phyloP scores from a whole-genome alignment of 2,888 invertebrate genomes.

The Leucoma salicis region DNA sequence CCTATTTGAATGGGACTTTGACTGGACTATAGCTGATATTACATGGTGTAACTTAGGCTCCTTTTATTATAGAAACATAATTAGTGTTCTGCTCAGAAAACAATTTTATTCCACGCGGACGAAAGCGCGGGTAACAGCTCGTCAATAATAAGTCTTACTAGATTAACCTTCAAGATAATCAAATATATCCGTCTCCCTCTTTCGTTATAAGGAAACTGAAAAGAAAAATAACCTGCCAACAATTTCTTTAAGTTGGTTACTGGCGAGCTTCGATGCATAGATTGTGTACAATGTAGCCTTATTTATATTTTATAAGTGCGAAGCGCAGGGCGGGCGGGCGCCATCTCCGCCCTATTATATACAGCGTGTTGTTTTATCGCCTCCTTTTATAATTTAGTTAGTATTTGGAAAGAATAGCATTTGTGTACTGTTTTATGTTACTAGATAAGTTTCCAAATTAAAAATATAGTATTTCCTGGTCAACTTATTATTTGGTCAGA shows the following conservation, averaged over 20 bases:
- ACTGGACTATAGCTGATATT: too few relatives aligned
- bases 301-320: conserved; percentile 59
- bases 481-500: too few relatives aligned
- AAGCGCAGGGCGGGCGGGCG: conserved; percentile 49
- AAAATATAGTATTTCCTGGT: too few relatives aligned
- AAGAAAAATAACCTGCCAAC: conserved; percentile 17
- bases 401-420: too few relatives aligned
- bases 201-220: conserved; percentile 4
- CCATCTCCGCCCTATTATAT: conserved; percentile 40
- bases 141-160: not conserved
- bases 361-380: conserved; percentile 13
- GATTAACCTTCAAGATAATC: not conserved
- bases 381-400: not conserved
- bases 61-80: too few relatives aligned
- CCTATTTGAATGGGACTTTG: too few relatives aligned
- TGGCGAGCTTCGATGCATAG: conserved; percentile 38
- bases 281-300: conserved; percentile 42
- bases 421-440: too few relatives aligned
- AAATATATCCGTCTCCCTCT: conserved; percentile 4
- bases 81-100: too few relatives aligned
- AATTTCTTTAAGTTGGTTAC: conserved; percentile 33
- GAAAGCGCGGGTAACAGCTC: too few relatives aligned
- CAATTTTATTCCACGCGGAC: too few relatives aligned
- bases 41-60: too few relatives aligned
- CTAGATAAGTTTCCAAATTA: too few relatives aligned